A percentile compares a stretch with the other conserved stretches of the same genome.
Evolutionary conservation across 2,113 vertebrate genomes (phyloP).

Genomic region (Speoplatyrhinus poulsoni): DNA sequence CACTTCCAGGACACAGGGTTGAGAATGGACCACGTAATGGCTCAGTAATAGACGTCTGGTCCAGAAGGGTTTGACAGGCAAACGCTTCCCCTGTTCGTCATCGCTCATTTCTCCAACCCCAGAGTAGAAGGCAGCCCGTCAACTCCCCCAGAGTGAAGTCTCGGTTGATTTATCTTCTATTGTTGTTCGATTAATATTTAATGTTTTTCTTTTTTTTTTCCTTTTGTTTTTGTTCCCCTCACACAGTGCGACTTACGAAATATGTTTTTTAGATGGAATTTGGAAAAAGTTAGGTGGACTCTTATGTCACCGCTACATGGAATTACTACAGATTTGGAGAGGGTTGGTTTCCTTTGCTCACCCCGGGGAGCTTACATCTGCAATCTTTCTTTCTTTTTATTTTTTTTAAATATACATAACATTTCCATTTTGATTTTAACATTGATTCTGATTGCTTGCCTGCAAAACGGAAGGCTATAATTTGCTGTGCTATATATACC

Average conservation of each 20-base stretch:
- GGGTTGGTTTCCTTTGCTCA: constrained; percentile 57
- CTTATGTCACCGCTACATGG: constrained; percentile 27
- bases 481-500: no score
- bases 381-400: constrained; percentile 28
- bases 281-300: constrained; percentile 28
- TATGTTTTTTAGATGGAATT: constrained; percentile 31
- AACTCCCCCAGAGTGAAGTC: constrained; percentile 10
- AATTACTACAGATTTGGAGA: constrained; percentile 33
- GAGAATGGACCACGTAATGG: constrained; percentile 14
- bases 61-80: neutral
- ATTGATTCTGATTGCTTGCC: no score
- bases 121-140: neutral
- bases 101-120: neutral
- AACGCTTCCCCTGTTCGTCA: neutral
- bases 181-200: constrained; percentile 14
- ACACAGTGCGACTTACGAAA: constrained; percentile 10
- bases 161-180: constrained; percentile 8
- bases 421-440: no score
- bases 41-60: constrained; percentile 11
- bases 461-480: no score
- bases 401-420: no score
- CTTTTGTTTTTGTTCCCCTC: no score
- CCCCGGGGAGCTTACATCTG: constrained; percentile 58
- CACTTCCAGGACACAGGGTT: constrained; percentile 25
- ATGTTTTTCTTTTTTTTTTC: neutral